These are phyloP conservation scores for Acrocephalus arundinaceus DNA, from an alignment of 2,113 vertebrate genomes.

Conservation along the genomic window DNA sequence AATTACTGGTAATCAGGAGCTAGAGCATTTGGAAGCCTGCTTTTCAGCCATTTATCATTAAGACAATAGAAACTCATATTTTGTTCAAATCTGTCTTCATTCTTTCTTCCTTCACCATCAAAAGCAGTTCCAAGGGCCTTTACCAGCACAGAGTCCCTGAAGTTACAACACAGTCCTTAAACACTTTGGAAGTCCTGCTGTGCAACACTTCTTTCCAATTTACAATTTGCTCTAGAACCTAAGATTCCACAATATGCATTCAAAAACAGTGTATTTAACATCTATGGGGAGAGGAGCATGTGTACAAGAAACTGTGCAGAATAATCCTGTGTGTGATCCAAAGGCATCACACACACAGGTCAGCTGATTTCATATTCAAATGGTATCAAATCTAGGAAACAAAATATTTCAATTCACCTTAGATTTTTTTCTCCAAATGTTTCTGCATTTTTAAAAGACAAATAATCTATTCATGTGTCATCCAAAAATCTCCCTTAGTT, in stretches of 20 bases:
- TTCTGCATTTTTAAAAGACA: background rate
- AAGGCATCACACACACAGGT: background rate
- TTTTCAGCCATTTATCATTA: background rate
- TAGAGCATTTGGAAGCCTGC: background rate
- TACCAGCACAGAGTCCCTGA: background rate
- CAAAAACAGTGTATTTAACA: background rate
- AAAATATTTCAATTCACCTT: background rate
- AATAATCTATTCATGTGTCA: background rate
- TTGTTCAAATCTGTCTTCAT: background rate
- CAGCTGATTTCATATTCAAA: background rate
- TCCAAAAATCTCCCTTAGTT: background rate
- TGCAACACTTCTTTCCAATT: background rate
- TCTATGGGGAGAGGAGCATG: background rate
- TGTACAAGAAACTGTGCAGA: background rate
- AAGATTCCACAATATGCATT: too few relatives aligned
- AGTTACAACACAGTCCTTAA: background rate
- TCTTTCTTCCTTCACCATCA: background rate
- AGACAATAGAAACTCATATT: background rate
- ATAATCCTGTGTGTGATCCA: background rate
- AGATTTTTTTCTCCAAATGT: background rate
- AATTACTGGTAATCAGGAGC: background rate
- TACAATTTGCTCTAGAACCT: background rate
- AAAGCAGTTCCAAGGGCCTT: background rate
- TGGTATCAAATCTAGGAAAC: background rate
- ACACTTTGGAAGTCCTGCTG: background rate